Evolutionary conservation across 2,113 vertebrate species (phyloP).

Genomic region (Vidua macroura): DNA sequence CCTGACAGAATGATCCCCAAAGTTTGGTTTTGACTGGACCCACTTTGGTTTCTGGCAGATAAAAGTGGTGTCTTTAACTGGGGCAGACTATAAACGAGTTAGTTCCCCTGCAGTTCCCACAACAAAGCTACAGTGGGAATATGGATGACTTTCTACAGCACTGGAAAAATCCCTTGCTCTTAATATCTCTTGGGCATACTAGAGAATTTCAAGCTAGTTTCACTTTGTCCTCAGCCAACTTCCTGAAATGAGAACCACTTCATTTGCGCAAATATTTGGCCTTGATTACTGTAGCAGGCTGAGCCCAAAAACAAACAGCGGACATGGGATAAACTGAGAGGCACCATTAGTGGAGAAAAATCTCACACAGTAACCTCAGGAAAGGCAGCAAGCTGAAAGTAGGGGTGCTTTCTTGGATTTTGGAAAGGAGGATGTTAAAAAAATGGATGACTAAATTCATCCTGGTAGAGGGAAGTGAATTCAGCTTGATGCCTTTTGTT

Average conservation of each 20-base stretch:
- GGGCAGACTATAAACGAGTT: not conserved
- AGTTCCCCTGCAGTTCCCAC: conserved; percentile 45
- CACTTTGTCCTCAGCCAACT: conserved; percentile 30
- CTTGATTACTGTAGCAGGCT: conserved; percentile 50
- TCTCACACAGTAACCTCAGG: not conserved
- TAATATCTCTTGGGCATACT: conserved; percentile 41
- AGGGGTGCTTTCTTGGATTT: not conserved
- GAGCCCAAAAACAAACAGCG: conserved; percentile 61
- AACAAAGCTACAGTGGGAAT: conserved; percentile 15
- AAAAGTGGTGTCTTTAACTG: conserved; percentile 13
- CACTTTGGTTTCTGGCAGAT: not conserved
- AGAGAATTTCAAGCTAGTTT: conserved; percentile 40
- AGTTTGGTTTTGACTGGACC: not conserved
- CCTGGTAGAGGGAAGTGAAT: not conserved
- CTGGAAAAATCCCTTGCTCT: conserved; percentile 44
- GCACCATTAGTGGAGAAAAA: not conserved
- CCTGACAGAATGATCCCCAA: not conserved
- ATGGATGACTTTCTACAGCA: not conserved
- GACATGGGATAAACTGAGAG: conserved; percentile 30
- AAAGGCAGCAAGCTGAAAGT: not conserved
- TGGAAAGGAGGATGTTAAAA: not conserved
- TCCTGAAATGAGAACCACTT: conserved; percentile 57
- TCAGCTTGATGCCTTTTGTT: not conserved
- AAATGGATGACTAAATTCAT: not conserved
- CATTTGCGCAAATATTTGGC: conserved; percentile 68